Conservation (phyloP, 2,113 vertebrate genomes). For the Oxyruncus cristatus region DNA sequence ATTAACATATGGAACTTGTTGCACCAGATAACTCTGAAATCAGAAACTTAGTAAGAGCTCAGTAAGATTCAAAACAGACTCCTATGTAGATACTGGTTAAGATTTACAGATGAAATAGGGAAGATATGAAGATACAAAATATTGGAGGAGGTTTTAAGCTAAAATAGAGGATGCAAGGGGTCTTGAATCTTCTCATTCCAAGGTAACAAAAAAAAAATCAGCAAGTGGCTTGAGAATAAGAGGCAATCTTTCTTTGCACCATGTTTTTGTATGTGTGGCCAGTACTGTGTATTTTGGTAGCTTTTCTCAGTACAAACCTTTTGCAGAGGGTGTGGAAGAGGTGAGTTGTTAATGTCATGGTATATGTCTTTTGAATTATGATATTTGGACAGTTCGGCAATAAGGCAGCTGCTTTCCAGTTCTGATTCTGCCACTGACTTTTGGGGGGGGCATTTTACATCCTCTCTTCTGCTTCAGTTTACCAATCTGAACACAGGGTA, state of each 20-base stretch:
- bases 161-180: neutral
- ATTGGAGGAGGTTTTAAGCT: neutral
- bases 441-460: neutral
- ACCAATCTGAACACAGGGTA: neutral
- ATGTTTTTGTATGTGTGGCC: accelerated
- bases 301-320: neutral
- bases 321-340: neutral
- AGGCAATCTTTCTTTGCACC: neutral
- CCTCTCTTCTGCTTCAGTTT: neutral
- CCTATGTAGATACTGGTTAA: neutral
- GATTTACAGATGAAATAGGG: neutral
- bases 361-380: neutral
- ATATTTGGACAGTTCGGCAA: neutral
- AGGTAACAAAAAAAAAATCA: neutral
- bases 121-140: neutral
- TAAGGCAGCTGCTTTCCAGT: neutral
- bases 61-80: neutral
- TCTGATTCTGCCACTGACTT: neutral
- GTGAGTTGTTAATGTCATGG: accelerated
- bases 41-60: neutral
- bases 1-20: slow-evolving; percentile 11
- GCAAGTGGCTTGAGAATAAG: neutral
- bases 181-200: neutral
- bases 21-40: neutral
- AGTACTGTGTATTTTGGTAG: neutral